Base-by-base conservation (phyloP, 2,113 vertebrate species). In the pig (Sus scrofa) region DNA sequence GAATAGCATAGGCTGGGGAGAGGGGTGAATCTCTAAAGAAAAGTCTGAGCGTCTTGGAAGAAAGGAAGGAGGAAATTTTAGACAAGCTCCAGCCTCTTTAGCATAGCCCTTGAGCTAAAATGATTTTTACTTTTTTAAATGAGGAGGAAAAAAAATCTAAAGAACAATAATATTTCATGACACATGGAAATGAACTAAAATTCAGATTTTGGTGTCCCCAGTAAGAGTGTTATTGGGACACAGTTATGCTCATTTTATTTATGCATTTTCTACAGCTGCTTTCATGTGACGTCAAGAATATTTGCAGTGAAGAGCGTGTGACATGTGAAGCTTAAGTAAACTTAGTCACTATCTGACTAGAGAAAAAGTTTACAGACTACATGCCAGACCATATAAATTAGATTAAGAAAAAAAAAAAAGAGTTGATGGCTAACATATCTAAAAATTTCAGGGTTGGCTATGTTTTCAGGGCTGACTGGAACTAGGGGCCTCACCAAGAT, bases 271-370 rank as follows among this genome's bases (percentile, higher is more conserved):
- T n/a, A 7, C 7, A 27, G 44, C 22, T 39, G 39, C 4, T 15
- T 84, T 26, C 24, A 2, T 0, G 24, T 54, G 9, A 6, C 32
- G 2, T 2, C 0, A 22, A 56, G 67, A 82, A 19, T 4, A 24
- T 0, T 12, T 86, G 15, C 13, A 6, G 24, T 13, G 73, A 50
- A 68, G 15, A 70, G 10, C 7, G 0, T 11, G 19, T 3, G 34
- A 1, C 2, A 0, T 18, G 15, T 26, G 32, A 78, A 73, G 27
- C 39, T n/a, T 44, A 65, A 71, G 24, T 1, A 12, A 58, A 67
- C 16, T 1, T 30, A 16, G 5, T 79, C 16, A 30, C n/a, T 22
- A 1, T 19, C 11, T 79, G 75, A n/a, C 19, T 24, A 32, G 0
- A 62, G 20, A 75, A 83, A 18, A 68, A 50, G 24, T 37, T n/a